phyloP scores from a whole-genome alignment of 2,797 vertebrate genomes.

The Glyptemys insculpta region DNA sequence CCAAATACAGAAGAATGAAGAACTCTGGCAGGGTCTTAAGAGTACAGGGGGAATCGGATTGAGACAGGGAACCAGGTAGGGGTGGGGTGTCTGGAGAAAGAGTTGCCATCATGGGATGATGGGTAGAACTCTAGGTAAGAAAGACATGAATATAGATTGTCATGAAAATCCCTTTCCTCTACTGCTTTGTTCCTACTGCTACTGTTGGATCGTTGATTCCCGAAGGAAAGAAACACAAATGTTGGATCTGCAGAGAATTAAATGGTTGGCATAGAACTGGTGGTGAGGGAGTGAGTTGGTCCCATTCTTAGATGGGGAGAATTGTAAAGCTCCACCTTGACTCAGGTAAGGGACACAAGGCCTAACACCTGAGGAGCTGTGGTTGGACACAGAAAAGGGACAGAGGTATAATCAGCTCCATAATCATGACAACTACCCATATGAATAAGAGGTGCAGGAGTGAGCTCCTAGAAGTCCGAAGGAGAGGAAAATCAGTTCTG shows the following conservation, averaged over 20 bases:
- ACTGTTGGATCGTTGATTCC: neutral
- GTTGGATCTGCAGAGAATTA: neutral
- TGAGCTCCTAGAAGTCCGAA: neutral
- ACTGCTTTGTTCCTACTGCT: neutral
- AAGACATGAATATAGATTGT: neutral
- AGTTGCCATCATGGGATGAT: neutral
- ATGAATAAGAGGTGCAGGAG: neutral
- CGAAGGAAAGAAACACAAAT: neutral
- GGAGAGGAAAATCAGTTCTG: neutral
- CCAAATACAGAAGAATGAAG: no score
- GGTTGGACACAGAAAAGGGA: neutral
- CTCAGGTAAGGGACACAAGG: neutral
- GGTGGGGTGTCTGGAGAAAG: neutral
- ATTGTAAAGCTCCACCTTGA: neutral
- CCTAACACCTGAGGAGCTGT: neutral
- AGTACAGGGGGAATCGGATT: neutral
- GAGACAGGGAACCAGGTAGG: neutral
- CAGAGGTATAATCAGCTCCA: neutral
- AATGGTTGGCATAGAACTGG: neutral
- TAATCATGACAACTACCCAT: neutral
- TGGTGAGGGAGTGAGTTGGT: neutral
- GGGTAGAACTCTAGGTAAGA: neutral
- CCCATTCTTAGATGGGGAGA: neutral
- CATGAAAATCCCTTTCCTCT: neutral
- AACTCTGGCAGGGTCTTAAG: neutral